Evolutionary conservation across 2,797 vertebrate species (phyloP).

Genomic region (Triplophysa bombifrons): DNA sequence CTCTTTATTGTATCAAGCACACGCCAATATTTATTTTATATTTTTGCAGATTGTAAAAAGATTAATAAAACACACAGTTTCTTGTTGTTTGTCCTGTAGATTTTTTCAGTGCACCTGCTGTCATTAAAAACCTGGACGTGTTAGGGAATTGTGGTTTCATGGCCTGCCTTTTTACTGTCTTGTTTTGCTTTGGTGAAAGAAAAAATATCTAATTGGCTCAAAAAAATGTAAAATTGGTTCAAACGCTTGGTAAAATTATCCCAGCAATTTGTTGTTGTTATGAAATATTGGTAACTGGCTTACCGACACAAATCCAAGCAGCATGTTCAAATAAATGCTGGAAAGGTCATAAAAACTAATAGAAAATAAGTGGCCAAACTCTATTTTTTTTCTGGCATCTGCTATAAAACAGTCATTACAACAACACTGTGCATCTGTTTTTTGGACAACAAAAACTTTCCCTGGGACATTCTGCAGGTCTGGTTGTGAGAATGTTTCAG

Average conservation of each 20-base stretch:
- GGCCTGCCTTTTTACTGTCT: background rate
- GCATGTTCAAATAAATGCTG: background rate
- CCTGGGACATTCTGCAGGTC: background rate
- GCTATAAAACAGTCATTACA: background rate
- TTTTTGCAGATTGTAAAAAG: background rate
- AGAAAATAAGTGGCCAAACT: background rate
- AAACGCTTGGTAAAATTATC: too few species aligned
- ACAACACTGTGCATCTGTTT: background rate
- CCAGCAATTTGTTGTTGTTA: too few species aligned
- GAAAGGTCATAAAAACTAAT: background rate
- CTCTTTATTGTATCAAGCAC: background rate
- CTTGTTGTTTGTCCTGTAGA: background rate
- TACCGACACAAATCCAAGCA: too few species aligned
- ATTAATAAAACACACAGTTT: background rate
- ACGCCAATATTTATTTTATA: background rate
- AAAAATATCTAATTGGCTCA: too few species aligned
- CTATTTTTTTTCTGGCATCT: background rate
- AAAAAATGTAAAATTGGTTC: too few species aligned
- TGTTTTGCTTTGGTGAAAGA: too few species aligned
- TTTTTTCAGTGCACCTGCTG: background rate
- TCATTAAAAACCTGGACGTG: background rate
- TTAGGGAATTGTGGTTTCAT: background rate
- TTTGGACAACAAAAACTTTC: constrained; percentile 20
- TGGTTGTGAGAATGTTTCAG: constrained; percentile 39
- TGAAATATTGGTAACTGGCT: too few species aligned